phyloP scores from a whole-genome alignment of 2,888 invertebrate species.

The Orthosia gracilis region DNA sequence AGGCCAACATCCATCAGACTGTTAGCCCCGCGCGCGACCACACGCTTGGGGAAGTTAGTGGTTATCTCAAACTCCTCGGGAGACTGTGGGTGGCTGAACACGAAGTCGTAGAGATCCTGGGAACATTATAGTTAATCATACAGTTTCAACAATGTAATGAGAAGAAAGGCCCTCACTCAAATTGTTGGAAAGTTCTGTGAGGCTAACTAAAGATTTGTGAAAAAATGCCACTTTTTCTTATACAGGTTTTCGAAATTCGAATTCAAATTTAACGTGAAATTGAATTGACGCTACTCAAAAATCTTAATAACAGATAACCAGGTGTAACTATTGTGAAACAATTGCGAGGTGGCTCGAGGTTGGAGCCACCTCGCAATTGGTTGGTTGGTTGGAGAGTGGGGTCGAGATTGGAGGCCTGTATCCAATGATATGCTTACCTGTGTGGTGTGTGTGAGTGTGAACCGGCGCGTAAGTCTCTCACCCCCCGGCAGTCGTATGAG shows the following conservation, averaged over 20 bases:
- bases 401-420: too few relatives aligned
- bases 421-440: conserved; percentile 90
- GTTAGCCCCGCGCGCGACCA: conserved; percentile 92
- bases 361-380: too few relatives aligned
- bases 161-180: too few relatives aligned
- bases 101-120: conserved; percentile 98
- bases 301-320: not conserved
- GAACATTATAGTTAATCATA: conserved; percentile 70
- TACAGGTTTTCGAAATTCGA: too few relatives aligned
- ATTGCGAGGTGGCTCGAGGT: not conserved
- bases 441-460: conserved; percentile 95
- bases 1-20: conserved; percentile 95
- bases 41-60: conserved; percentile 98
- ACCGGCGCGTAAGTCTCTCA: conserved; percentile 96
- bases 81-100: conserved; percentile 98
- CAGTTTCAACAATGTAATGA: too few relatives aligned
- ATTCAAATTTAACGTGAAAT: not conserved
- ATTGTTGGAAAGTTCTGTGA: not conserved
- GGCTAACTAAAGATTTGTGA: too few relatives aligned
- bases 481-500: conserved; percentile 98
- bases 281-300: not conserved
- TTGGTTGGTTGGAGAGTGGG: too few relatives aligned
- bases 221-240: too few relatives aligned
- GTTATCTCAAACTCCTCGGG: conserved; percentile 98
- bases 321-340: not conserved